Evolutionary conservation across 2,797 vertebrate genomes (phyloP).

Genomic region (Lutjanus argentimaculatus): DNA sequence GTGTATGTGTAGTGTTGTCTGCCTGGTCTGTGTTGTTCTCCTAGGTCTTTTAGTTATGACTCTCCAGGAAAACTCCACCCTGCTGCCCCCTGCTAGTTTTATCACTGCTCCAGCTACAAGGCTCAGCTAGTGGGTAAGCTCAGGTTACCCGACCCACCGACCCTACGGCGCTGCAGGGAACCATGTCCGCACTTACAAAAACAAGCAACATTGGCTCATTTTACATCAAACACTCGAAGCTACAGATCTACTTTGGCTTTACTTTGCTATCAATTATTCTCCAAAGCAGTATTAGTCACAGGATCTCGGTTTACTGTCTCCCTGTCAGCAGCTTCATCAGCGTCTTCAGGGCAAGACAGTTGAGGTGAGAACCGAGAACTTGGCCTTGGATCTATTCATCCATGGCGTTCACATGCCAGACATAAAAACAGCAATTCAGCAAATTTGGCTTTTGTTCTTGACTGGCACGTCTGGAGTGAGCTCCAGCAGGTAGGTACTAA

Average conservation of each 20-base stretch:
- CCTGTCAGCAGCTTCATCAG: constrained; percentile 44
- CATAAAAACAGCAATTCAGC: constrained; percentile 61
- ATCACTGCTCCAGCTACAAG: constrained; percentile 77
- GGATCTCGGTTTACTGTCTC: constrained; percentile 16
- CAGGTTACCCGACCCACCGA: constrained; percentile 78
- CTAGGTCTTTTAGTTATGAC: constrained; percentile 47
- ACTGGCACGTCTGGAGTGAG: constrained; percentile 58
- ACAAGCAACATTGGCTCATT: constrained; percentile 80
- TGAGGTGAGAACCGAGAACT: constrained; percentile 45
- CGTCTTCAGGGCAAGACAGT: background rate
- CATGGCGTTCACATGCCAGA: constrained; percentile 50
- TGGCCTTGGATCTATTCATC: constrained; percentile 46
- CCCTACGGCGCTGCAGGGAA: constrained; percentile 64
- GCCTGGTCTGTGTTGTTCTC: constrained; percentile 46
- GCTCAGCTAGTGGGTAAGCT: constrained; percentile 70
- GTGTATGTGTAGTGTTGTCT: constrained; percentile 26
- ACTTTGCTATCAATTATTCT: constrained; percentile 29
- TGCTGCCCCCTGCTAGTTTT: constrained; percentile 68
- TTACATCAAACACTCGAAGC: constrained; percentile 75
- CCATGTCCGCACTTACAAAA: constrained; percentile 81
- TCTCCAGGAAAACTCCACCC: constrained; percentile 53
- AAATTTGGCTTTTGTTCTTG: constrained; percentile 59
- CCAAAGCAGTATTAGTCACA: constrained; percentile 18
- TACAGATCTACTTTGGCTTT: constrained; percentile 50
- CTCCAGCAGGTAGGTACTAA: constrained; percentile 75